These are phyloP conservation scores for Heliconius erato DNA, from an alignment of 2,888 invertebrate species.

Conservation along the genomic window DNA sequence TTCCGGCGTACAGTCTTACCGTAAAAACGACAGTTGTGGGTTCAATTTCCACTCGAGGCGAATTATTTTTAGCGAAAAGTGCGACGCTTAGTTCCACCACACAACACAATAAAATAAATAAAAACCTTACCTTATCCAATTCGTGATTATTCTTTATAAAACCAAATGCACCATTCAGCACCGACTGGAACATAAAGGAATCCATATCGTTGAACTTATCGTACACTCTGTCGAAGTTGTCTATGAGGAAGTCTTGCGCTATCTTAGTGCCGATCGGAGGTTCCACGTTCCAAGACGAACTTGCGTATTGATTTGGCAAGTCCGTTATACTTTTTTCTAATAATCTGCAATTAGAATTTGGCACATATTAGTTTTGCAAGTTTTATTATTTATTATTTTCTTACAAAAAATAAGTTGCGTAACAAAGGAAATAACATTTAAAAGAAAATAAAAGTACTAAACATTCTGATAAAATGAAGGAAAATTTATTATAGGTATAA, in stretches of 20 bases:
- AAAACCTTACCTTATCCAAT: slow-evolving; percentile 65
- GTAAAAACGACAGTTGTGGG: no score
- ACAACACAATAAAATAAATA: not conserved
- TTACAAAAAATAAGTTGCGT: no score
- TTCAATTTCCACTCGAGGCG: no score
- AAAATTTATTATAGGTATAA: no score
- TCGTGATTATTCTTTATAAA: slow-evolving; percentile 69
- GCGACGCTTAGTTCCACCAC: no score
- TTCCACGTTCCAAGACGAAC: slow-evolving; percentile 73
- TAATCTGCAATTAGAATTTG: slow-evolving; percentile 62
- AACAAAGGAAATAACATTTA: no score
- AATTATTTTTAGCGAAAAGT: no score
- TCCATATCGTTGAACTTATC: slow-evolving; percentile 71
- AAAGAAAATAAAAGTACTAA: no score
- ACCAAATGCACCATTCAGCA: slow-evolving; percentile 74
- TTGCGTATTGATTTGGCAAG: slow-evolving; percentile 78
- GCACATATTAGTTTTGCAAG: not conserved
- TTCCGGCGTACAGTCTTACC: no score
- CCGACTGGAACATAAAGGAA: slow-evolving; percentile 72
- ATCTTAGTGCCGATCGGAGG: slow-evolving; percentile 84
- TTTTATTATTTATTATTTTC: not conserved
- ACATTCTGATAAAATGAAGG: no score
- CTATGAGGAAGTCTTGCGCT: slow-evolving; percentile 91
- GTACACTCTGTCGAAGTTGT: slow-evolving; percentile 88
- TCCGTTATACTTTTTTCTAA: slow-evolving; percentile 72